A percentile compares a stretch with the other conserved stretches of the same genome.
phyloP scores from a whole-genome alignment of 2,113 vertebrate genomes.

The Rhynchomys soricoides region DNA sequence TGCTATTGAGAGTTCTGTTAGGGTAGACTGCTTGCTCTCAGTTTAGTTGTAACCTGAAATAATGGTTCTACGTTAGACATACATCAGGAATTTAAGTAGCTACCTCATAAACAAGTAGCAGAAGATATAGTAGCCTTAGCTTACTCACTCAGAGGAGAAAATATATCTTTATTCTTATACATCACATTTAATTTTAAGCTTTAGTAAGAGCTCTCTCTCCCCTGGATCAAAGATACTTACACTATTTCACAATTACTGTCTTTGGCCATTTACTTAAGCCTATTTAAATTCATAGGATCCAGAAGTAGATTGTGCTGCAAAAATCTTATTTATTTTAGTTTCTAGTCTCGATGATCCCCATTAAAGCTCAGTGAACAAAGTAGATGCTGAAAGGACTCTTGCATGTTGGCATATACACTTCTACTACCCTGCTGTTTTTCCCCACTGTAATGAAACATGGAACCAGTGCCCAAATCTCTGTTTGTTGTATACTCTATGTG shows the following conservation, averaged over 20 bases:
- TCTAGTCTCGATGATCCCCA: not conserved
- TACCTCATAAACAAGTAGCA: not conserved
- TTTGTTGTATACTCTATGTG: not conserved
- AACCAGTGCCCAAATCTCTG: not conserved
- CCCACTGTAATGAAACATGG: not conserved
- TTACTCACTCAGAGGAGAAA: conserved; percentile 31
- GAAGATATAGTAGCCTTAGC: not conserved
- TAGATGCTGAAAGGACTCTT: not conserved
- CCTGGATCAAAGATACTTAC: not conserved
- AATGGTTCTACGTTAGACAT: conserved; percentile 3
- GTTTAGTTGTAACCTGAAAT: conserved; percentile 18
- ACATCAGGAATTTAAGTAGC: conserved; percentile 7
- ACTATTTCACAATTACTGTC: conserved; percentile 7
- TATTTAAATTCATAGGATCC: not conserved
- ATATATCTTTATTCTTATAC: conserved; percentile 2
- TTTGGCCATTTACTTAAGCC: not conserved
- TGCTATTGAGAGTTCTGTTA: not conserved
- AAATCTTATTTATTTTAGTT: not conserved
- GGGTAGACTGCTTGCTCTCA: not conserved
- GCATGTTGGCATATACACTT: not conserved
- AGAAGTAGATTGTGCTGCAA: not conserved
- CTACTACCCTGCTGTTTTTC: not conserved
- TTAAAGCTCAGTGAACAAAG: not conserved
- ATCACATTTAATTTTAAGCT: conserved; percentile 24
- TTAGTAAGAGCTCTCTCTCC: not conserved